Evolutionary conservation across 2,888 invertebrate species (phyloP).

Genomic region (Tromatobia lineatoria): DNA sequence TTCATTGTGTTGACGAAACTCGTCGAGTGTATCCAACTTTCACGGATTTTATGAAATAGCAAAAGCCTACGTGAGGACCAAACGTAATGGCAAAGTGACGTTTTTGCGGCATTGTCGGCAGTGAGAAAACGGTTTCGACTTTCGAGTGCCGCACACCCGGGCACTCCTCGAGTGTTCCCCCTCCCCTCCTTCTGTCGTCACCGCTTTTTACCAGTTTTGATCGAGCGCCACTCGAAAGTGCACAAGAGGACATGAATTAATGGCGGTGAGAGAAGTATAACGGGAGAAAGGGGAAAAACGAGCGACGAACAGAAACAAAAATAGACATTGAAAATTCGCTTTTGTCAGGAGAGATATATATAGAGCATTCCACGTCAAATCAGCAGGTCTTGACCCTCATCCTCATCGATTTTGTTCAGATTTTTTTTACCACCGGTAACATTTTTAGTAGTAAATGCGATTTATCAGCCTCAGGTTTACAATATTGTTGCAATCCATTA

Average conservation of each 20-base stretch:
- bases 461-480: too few relatives aligned
- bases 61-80: constrained; percentile 31
- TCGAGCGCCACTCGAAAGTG: constrained; percentile 83
- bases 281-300: constrained; percentile 49
- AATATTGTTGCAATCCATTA: too few relatives aligned
- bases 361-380: too few relatives aligned
- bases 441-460: too few relatives aligned
- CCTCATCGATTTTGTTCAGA: too few relatives aligned
- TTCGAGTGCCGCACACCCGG: constrained; percentile 78
- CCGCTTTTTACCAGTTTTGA: constrained; percentile 82
- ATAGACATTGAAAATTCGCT: constrained; percentile 29
- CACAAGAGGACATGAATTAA: constrained; percentile 83
- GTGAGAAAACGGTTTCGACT: constrained; percentile 82
- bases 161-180: constrained; percentile 64
- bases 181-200: constrained; percentile 75
- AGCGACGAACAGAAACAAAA: constrained; percentile 66
- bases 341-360: constrained; percentile 55
- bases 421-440: too few relatives aligned
- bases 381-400: too few relatives aligned
- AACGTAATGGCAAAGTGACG: constrained; percentile 67
- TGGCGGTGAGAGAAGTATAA: constrained; percentile 62
- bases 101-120: constrained; percentile 71
- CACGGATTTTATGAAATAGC: constrained; percentile 10
- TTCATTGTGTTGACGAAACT: constrained; percentile 20
- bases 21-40: constrained; percentile 16